phyloP scores from a whole-genome alignment of 2,888 invertebrate genomes.

The Spilarctia lutea region DNA sequence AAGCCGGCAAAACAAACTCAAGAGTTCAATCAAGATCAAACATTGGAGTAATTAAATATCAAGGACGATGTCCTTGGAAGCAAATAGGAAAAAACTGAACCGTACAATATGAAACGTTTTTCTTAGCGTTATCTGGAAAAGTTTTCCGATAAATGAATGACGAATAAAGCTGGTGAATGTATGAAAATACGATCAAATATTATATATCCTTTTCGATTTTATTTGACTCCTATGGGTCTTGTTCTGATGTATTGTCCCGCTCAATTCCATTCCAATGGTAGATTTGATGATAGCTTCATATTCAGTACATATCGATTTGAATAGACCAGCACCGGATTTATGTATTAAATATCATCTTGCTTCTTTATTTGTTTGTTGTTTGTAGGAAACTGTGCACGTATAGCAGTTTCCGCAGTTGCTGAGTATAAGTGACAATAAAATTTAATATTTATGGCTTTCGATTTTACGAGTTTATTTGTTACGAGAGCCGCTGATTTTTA shows the following conservation, averaged over 20 bases:
- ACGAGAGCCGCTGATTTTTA: neutral
- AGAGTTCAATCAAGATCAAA: constrained; percentile 49
- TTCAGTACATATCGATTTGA: constrained; percentile 33
- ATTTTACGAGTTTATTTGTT: constrained; percentile 8
- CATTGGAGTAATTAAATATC: constrained; percentile 49
- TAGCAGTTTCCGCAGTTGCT: neutral
- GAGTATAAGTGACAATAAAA: neutral
- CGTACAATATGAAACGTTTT: constrained; percentile 33
- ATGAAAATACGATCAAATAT: constrained; percentile 58
- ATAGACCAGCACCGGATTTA: constrained; percentile 21
- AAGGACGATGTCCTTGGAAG: constrained; percentile 34
- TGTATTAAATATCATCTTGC: constrained; percentile 8
- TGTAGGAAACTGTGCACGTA: constrained; percentile 17
- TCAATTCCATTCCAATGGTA: constrained; percentile 44
- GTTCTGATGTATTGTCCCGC: constrained; percentile 44
- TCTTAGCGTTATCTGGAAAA: constrained; percentile 46
- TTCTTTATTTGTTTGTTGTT: constrained; percentile 24
- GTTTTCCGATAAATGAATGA: constrained; percentile 59
- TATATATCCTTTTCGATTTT: constrained; percentile 44
- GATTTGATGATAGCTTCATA: constrained; percentile 40
- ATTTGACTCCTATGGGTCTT: constrained; percentile 40
- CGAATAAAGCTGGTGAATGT: constrained; percentile 51
- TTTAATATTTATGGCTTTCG: neutral
- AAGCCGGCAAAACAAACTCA: constrained; percentile 43
- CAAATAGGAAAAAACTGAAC: constrained; percentile 50